phyloP scores from a whole-genome alignment of 2,113 vertebrate genomes.

The Sula dactylatra region DNA sequence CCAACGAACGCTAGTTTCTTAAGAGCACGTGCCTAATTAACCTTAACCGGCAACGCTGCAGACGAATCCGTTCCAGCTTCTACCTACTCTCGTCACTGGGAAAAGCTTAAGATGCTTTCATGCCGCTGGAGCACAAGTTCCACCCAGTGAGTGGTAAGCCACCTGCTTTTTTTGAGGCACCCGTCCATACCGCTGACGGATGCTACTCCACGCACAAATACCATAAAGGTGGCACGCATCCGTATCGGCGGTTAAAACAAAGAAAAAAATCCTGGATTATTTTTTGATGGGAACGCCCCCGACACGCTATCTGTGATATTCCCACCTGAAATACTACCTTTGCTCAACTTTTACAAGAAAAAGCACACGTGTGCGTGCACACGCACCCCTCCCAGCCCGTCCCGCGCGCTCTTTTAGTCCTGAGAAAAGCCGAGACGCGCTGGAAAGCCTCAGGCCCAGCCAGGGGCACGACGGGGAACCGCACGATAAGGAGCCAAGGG shows the following conservation, averaged over 20 bases:
- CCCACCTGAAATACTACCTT: background rate
- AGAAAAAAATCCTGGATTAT: background rate
- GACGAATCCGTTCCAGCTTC: background rate
- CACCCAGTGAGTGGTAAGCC: background rate
- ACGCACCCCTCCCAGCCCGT: fast-evolving
- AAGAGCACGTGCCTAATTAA: background rate
- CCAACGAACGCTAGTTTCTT: background rate
- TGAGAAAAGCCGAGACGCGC: fast-evolving
- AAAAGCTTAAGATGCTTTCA: background rate
- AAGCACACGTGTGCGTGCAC: fast-evolving
- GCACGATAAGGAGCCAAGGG: background rate
- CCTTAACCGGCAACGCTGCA: background rate
- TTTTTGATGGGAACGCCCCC: background rate
- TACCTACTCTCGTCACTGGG: background rate
- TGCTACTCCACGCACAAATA: too few species aligned
- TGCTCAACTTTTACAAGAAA: background rate
- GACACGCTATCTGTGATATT: fast-evolving
- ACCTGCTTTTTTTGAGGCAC: background rate
- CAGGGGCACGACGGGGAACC: background rate
- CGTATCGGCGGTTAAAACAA: background rate
- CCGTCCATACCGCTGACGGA: background rate
- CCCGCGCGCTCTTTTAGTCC: fast-evolving
- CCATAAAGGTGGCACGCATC: fast-evolving
- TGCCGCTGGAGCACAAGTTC: background rate
- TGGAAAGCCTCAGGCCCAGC: background rate